Evolutionary conservation across 2,888 invertebrate genomes (phyloP), one percentile per base, ranked within the genome.

Genomic region (Phyto melanocephala): DNA sequence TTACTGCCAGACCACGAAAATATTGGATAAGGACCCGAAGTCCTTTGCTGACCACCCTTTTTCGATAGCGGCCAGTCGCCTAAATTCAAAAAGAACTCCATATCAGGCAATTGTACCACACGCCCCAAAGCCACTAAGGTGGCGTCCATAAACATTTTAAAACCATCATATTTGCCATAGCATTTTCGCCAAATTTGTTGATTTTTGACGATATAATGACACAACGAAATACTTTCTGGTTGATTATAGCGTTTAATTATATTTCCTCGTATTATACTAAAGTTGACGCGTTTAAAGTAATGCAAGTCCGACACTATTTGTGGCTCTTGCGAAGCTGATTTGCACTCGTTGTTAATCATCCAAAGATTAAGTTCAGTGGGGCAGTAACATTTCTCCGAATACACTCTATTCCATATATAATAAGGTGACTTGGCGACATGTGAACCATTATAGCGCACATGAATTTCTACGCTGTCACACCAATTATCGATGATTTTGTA

Each of bases 1-100:
- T 94, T 93, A 83, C 97, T 98, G 1, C 98, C 98, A 91, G 99
- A 99, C 99, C 99, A 99, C 15, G 98, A 98, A 89, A 99, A 96
- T 81, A 99, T 94, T 1, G 99, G 98, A 83, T 94, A 93, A 11
- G 93, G 92, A 13, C 92, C 90, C 0, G 93, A 92, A 8, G 90
- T 90, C 47, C 89, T 90, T 47, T 89, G 88, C 20, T 91, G 88
- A 0, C 89, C 89, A 3, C 90, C 89, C 84, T 92, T 93, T 77
- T 92, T 92, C 1, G 95, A 94, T 24, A 99, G 91, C 0, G 99
- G 99, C 98, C 98, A 99, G 91, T 99, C 99, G 15, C 99, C 99
- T 13, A 99, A 92, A 92, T 99, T 99, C 58, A 96, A 93, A 85
- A 98, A 95, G 87, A 99, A 94, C 90, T 99, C 98, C 86, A 96